Conservation (phyloP, 2,888 invertebrate genomes). For the Xestia sexstrigata region DNA sequence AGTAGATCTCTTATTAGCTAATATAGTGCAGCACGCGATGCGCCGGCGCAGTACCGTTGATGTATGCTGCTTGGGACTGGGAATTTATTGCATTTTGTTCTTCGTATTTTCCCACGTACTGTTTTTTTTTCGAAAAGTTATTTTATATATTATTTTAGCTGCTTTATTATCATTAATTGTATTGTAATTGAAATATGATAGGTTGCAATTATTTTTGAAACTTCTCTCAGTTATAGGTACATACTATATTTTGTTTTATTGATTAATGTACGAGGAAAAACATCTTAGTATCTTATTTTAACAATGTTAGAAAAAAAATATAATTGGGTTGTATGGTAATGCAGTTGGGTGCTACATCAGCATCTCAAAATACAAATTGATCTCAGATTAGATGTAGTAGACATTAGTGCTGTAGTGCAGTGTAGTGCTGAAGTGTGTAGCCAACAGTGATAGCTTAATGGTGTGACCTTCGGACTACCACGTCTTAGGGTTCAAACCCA, state of each 20-base stretch:
- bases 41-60: conserved; percentile 51
- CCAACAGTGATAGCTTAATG: too few relatives aligned
- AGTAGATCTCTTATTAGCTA: conserved; percentile 78
- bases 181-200: neutral
- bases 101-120: neutral
- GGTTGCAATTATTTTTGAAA: neutral
- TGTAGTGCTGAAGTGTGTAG: too few relatives aligned
- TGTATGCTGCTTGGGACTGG: conserved; percentile 55
- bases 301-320: neutral
- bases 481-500: too few relatives aligned
- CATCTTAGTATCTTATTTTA: neutral
- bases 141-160: neutral
- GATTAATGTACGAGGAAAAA: neutral
- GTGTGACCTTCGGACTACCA: too few relatives aligned
- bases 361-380: neutral
- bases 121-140: neutral
- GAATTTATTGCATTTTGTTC: conserved; percentile 4
- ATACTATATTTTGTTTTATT: neutral
- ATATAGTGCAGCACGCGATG: conserved; percentile 81
- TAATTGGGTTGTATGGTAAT: neutral
- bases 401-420: too few relatives aligned
- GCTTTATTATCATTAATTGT: neutral
- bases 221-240: neutral
- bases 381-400: neutral
- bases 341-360: neutral